phyloP scores from a whole-genome alignment of 2,797 vertebrate species.

The Melanitta fusca region DNA sequence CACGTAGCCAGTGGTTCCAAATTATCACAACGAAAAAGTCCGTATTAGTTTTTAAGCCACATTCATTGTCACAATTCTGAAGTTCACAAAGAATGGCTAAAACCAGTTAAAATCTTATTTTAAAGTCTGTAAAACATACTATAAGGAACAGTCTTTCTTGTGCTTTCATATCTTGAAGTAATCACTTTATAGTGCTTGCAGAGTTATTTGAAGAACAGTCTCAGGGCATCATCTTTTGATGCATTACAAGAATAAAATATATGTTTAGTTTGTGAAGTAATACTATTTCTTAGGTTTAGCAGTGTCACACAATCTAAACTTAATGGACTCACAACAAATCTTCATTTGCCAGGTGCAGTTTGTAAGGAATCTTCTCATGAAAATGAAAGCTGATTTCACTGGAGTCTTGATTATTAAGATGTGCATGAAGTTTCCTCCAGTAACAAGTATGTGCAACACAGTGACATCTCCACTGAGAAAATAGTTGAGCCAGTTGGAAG shows the following conservation, averaged over 20 bases:
- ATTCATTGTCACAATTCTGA: background rate
- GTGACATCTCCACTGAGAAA: constrained; percentile 68
- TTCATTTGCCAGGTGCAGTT: constrained; percentile 23
- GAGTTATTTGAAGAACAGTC: background rate
- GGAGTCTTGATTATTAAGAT: constrained; percentile 12
- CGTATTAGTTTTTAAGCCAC: background rate
- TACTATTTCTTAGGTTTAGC: constrained; percentile 34
- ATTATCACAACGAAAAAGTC: background rate
- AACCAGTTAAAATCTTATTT: background rate
- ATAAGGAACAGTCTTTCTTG: background rate
- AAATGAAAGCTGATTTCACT: constrained; percentile 6
- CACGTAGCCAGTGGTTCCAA: background rate
- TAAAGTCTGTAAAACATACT: background rate
- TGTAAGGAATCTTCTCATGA: constrained; percentile 38
- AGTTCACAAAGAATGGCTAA: background rate
- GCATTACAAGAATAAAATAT: background rate
- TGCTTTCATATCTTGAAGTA: background rate
- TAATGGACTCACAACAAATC: background rate
- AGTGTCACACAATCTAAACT: constrained; percentile 13
- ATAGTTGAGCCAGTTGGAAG: constrained; percentile 67
- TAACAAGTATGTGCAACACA: background rate
- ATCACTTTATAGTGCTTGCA: background rate
- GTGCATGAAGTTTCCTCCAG: background rate
- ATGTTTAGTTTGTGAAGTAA: constrained; percentile 53
- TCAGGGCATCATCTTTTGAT: background rate